These are phyloP conservation scores for Phymatocera aterrima DNA, from an alignment of 2,888 invertebrate genomes.

Conservation along the genomic window DNA sequence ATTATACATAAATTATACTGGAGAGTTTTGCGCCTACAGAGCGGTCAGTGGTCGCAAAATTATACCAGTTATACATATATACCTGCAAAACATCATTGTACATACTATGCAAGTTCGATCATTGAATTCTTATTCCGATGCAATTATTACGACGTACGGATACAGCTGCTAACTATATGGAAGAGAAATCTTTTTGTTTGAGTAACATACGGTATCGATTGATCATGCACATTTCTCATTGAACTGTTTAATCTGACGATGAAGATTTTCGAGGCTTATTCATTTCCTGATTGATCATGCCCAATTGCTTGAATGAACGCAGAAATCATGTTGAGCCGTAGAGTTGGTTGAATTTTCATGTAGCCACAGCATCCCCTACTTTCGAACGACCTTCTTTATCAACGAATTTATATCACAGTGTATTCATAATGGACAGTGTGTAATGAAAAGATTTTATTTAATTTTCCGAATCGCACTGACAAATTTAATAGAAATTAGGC, in stretches of 20 bases:
- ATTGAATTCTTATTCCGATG: neutral
- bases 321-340: neutral
- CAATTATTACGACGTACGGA: neutral
- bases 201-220: neutral
- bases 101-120: neutral
- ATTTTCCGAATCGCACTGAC: slow-evolving; percentile 2
- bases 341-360: neutral
- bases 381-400: neutral
- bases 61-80: slow-evolving; percentile 58
- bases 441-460: neutral
- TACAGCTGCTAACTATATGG: neutral
- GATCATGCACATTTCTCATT: neutral
- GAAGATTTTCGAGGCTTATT: slow-evolving; percentile 7
- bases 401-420: neutral
- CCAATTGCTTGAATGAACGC: neutral
- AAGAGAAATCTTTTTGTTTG: neutral
- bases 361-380: neutral
- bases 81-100: slow-evolving; percentile 49
- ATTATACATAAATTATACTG: slow-evolving; percentile 42
- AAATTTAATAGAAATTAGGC: neutral
- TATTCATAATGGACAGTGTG: neutral
- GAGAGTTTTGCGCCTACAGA: slow-evolving; percentile 68
- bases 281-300: neutral
- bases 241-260: neutral
- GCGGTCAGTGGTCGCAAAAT: slow-evolving; percentile 70